A percentile compares a stretch with the other conserved stretches of the same genome.
phyloP scores from a whole-genome alignment of 2,888 invertebrate genomes.

The Mystacides longicornis region DNA sequence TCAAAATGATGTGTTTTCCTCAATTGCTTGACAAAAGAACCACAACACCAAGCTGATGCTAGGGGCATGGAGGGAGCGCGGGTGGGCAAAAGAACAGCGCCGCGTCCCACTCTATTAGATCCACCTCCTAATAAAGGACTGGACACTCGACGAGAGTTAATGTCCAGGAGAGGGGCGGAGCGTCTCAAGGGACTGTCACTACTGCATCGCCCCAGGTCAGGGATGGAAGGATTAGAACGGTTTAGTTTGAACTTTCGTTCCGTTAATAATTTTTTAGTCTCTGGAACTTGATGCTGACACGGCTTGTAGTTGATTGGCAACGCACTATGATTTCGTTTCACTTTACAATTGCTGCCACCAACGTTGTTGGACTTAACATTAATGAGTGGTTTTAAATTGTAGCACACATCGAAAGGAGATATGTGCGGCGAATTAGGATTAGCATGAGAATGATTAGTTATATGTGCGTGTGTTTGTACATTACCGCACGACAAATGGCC shows the following conservation, averaged over 20 bases:
- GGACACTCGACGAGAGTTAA: conserved; percentile 16
- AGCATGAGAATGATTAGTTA: conserved; percentile 46
- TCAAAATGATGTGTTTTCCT: conserved; percentile 69
- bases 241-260: conserved; percentile 42
- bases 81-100: conserved; percentile 27
- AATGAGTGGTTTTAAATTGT: conserved; percentile 26
- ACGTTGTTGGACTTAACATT: conserved; percentile 19
- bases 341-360: conserved; percentile 33
- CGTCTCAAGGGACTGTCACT: conserved; percentile 24
- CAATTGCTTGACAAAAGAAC: conserved; percentile 70
- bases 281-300: conserved; percentile 34
- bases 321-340: conserved; percentile 47
- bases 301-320: conserved; percentile 41
- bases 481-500: conserved; percentile 59
- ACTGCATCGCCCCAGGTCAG: conserved; percentile 31
- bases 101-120: conserved; percentile 21
- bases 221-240: conserved; percentile 45
- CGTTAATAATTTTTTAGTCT: conserved; percentile 38
- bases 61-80: conserved; percentile 33
- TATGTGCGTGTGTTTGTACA: conserved; percentile 61
- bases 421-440: conserved; percentile 40
- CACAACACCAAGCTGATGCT: conserved; percentile 71
- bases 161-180: conserved; percentile 22
- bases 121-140: conserved; percentile 19
- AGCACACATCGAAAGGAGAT: conserved; percentile 36